Percentiles rank a stretch among this genome's conserved stretches.
phyloP scores from a whole-genome alignment of 2,888 invertebrate genomes.

The Chrysodeixis includens region DNA sequence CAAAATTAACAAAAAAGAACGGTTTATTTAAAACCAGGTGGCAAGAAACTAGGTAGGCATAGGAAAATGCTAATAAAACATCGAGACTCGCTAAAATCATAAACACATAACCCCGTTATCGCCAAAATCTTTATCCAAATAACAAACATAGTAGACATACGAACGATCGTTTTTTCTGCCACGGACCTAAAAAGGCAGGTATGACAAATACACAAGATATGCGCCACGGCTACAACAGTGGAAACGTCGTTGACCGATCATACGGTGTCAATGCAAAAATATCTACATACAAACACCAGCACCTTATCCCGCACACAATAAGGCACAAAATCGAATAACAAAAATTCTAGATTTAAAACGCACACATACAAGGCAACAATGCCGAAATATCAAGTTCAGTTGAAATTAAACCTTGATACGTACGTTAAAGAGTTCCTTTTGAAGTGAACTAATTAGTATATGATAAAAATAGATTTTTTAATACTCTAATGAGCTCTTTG shows the following conservation, averaged over 20 bases:
- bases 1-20: too few species aligned
- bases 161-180: constrained; percentile 30
- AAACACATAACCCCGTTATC: constrained; percentile 24
- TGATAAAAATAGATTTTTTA: constrained; percentile 36
- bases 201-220: constrained; percentile 68
- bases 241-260: constrained; percentile 66
- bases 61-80: too few species aligned
- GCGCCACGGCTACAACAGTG: constrained; percentile 54
- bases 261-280: constrained; percentile 38
- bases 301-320: constrained; percentile 25
- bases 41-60: too few species aligned
- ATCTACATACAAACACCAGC: constrained; percentile 33
- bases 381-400: constrained; percentile 26
- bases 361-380: constrained; percentile 24
- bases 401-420: constrained; percentile 27
- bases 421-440: background rate
- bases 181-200: constrained; percentile 45
- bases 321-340: constrained; percentile 35
- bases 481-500: constrained; percentile 42
- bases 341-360: constrained; percentile 22
- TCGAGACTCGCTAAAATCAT: constrained; percentile 6
- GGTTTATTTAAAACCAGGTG: too few species aligned
- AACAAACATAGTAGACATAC: constrained; percentile 24
- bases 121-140: constrained; percentile 22
- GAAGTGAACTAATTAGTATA: background rate